These are phyloP conservation scores for Halichoerus grypus DNA, from an alignment of 2,113 vertebrate genomes.

Conservation along the genomic window DNA sequence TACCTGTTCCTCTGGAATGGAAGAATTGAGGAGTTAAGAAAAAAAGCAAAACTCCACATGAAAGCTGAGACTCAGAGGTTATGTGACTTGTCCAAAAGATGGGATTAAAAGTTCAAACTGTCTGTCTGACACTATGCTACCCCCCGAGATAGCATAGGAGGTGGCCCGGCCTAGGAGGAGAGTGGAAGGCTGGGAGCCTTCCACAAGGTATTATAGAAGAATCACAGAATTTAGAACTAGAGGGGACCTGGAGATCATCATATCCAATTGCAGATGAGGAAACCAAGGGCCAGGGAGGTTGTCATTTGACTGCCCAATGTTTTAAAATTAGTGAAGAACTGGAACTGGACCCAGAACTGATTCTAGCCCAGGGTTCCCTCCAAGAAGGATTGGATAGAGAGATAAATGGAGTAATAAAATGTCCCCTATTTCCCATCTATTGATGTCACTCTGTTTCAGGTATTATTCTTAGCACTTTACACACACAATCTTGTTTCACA, in stretches of 20 bases:
- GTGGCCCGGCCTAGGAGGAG: background rate
- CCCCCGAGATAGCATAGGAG: background rate
- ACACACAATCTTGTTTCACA: background rate
- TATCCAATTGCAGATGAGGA: background rate
- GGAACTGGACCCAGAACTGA: background rate
- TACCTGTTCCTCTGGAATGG: background rate
- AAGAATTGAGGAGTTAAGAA: background rate
- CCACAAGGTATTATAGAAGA: background rate
- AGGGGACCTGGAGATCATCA: background rate
- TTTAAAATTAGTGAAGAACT: background rate
- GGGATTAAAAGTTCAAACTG: background rate
- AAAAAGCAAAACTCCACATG: background rate
- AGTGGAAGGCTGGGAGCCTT: background rate
- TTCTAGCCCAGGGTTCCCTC: background rate
- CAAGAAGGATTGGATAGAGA: background rate
- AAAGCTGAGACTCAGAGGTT: background rate
- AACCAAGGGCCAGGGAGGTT: background rate
- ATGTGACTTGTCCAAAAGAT: background rate
- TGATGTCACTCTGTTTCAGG: background rate
- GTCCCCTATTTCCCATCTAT: background rate
- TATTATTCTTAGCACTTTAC: background rate
- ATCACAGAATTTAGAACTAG: background rate
- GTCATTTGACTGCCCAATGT: background rate
- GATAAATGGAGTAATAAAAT: background rate
- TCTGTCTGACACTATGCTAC: background rate